phyloP scores from a whole-genome alignment of 2,888 invertebrate genomes.

The Conomelus anceps region DNA sequence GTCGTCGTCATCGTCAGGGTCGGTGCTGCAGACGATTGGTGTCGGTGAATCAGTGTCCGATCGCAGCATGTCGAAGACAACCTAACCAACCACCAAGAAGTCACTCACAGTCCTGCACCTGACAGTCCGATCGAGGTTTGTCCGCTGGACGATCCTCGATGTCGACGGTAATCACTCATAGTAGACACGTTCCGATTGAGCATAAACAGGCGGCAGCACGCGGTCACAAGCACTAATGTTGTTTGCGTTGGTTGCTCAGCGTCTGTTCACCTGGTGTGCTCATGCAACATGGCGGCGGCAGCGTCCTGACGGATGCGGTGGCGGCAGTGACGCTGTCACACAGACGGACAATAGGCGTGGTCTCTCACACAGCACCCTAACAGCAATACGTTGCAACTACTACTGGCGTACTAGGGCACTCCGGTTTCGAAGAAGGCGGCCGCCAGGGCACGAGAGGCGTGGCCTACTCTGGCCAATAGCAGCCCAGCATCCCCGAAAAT shows the following conservation, averaged over 20 bases:
- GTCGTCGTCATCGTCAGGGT: slow-evolving; percentile 52
- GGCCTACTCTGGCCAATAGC: background rate
- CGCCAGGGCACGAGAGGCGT: background rate
- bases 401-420: too few species aligned
- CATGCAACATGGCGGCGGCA: background rate
- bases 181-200: too few species aligned
- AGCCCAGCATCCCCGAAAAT: background rate
- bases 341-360: background rate
- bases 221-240: background rate
- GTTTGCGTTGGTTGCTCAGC: background rate
- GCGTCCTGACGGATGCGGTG: too few species aligned
- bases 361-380: background rate
- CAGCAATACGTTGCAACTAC: background rate
- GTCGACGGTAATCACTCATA: background rate
- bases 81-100: too few species aligned
- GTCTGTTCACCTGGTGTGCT: background rate
- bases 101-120: background rate
- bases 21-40: slow-evolving; percentile 31
- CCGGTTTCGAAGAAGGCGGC: background rate
- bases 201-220: background rate
- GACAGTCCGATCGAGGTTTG: background rate
- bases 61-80: background rate
- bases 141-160: background rate
- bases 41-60: background rate
- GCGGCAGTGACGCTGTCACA: too few species aligned